These are phyloP conservation scores for Felis chaus DNA, from an alignment of 2,113 vertebrate genomes.

Conservation along the genomic window DNA sequence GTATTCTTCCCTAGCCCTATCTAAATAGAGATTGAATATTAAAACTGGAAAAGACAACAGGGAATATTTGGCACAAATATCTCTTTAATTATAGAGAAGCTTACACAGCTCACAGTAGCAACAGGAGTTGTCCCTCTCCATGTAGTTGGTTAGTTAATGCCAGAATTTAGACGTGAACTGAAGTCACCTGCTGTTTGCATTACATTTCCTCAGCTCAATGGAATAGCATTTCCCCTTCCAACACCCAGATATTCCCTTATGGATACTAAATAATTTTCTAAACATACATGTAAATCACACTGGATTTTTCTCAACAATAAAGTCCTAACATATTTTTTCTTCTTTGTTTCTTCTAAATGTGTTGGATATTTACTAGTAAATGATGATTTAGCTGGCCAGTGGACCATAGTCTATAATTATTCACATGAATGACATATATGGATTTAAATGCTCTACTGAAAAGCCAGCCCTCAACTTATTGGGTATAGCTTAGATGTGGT, in stretches of 20 bases:
- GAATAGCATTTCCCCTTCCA: not conserved
- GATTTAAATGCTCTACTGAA: not conserved
- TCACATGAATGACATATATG: not conserved
- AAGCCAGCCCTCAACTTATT: not conserved
- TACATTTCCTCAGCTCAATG: not conserved
- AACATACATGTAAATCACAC: not conserved
- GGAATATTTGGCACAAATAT: not conserved
- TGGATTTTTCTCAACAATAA: not conserved
- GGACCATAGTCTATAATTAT: not conserved
- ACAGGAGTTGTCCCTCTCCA: not conserved
- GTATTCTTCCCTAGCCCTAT: not conserved
- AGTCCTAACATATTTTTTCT: not conserved
- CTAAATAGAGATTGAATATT: not conserved
- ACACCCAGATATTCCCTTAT: not conserved
- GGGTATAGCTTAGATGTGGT: not conserved
- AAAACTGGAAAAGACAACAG: not conserved
- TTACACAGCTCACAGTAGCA: not conserved
- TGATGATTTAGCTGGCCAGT: not conserved
- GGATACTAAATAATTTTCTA: constrained; percentile 1
- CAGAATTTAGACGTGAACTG: not conserved
- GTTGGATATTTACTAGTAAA: not conserved
- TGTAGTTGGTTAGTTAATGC: not conserved
- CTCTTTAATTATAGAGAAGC: not conserved
- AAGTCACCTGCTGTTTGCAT: not conserved
- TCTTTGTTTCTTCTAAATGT: not conserved